Evolutionary conservation across 64 coral and sea anemone species (phyloP), one percentile per base, ranked within the genome.

Genomic region (Dendrophyllia cribrosa): DNA sequence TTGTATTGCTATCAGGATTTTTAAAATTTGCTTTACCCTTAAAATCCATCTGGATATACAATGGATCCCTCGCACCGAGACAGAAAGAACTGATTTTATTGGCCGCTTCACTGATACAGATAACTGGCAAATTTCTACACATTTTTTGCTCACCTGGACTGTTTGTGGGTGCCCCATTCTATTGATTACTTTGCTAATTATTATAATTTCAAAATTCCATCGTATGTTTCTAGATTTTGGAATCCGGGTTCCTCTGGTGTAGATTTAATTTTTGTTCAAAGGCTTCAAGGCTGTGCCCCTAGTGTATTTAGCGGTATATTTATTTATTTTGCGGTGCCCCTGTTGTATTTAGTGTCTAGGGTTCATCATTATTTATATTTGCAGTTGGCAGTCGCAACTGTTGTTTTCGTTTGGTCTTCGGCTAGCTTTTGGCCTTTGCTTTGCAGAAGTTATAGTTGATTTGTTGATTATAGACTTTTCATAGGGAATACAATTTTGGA

Each of bases 141-240:
- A 63, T 66, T 76, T 9, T 86, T 86, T 76, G 9, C 9, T 11
- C 8, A 58, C 0, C 50, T 92, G 7, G 82, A 93, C 20, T 65
- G 58, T 20, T 12, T 77, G 17, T 93, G 91, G 91, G 82, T 82
- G 3, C 83, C 83, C 22, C 73, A 93, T 58, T 25, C 59, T 2
- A 51, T 93, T 3, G 83, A 93, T 76, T 75, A 51, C 16, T 75
- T 93, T 45, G 91, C 82, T 16, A 78, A 77, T 67, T 16, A 87
- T 63, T 87, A 93, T 69, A n/a, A n/a, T n/a, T 23, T 12, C 21
- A 87, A 93, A 43, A 23, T 68, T 19, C 17, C 34, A 12, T 22
- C 16, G 9, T 93, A 77, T 74, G 74, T 76, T n/a, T 86, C 82
- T 12, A 66, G 90, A 20, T 91, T 82, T 58, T 91, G 78, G 89